These are phyloP conservation scores for Kryptopterus vitreolus DNA, from an alignment of 2,797 vertebrate genomes.

Conservation along the genomic window DNA sequence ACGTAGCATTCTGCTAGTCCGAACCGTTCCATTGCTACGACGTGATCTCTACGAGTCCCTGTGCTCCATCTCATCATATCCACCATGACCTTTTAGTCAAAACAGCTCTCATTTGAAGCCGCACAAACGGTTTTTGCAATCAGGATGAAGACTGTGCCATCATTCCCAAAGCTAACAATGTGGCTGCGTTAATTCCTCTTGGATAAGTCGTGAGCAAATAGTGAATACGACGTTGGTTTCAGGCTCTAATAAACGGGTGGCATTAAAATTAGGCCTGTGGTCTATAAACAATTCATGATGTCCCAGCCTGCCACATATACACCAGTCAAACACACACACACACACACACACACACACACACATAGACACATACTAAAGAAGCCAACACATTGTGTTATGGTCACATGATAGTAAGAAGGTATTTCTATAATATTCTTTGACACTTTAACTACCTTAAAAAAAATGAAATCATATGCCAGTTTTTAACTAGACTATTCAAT, in stretches of 20 bases:
- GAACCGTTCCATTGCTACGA: background rate
- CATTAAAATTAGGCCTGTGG: slow-evolving; percentile 35
- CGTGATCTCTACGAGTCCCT: background rate
- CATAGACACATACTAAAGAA: background rate
- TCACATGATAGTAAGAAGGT: background rate
- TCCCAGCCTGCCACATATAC: slow-evolving; percentile 3
- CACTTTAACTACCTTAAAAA: background rate
- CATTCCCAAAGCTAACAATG: slow-evolving; percentile 28
- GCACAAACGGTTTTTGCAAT: background rate
- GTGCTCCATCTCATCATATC: background rate
- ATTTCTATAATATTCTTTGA: background rate
- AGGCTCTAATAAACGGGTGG: slow-evolving; percentile 28
- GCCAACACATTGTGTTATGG: background rate
- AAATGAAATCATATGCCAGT: background rate
- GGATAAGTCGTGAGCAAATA: slow-evolving; percentile 3
- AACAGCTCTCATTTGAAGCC: background rate
- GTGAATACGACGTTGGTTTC: background rate
- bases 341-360: no score
- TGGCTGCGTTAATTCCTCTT: slow-evolving; percentile 11
- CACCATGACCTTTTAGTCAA: background rate
- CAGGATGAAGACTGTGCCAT: background rate
- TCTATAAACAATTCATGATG: background rate
- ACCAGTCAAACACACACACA: background rate
- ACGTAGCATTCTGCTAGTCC: background rate
- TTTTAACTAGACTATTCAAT: background rate